Evolutionary conservation across 2,113 vertebrate species (phyloP).

Genomic region (Coptodon rendalli): DNA sequence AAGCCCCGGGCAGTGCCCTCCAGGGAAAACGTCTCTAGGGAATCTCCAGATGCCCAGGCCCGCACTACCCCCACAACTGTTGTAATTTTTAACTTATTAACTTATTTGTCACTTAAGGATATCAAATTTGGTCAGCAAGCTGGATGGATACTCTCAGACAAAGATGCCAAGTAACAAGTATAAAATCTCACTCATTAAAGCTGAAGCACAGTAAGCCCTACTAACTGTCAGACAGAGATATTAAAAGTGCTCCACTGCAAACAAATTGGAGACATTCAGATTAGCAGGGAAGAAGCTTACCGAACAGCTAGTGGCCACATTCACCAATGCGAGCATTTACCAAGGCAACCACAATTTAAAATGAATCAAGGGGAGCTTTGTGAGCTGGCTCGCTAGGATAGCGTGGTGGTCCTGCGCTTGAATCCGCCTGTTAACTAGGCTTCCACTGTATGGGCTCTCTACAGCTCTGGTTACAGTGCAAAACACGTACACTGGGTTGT

Average conservation of each 20-base stretch:
- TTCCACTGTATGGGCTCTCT: background rate
- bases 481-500: background rate
- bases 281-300: background rate
- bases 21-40: background rate
- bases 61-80: background rate
- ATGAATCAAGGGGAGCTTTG: background rate
- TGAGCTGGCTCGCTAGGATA: background rate
- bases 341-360: too few species aligned
- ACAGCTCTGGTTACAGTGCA: background rate
- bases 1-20: fast-evolving
- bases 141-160: background rate
- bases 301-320: background rate
- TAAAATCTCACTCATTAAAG: background rate
- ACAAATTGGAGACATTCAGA: background rate
- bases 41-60: background rate
- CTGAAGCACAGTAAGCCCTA: fast-evolving
- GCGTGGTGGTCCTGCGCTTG: background rate
- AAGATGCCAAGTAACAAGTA: fast-evolving
- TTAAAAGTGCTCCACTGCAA: background rate
- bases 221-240: background rate
- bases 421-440: background rate
- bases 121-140: background rate
- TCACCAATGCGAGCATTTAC: background rate
- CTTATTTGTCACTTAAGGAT: background rate
- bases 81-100: background rate